Evolutionary conservation across 2,888 invertebrate genomes (phyloP), one percentile per base, ranked within the genome.

Genomic region (Alloplasta piceator): DNA sequence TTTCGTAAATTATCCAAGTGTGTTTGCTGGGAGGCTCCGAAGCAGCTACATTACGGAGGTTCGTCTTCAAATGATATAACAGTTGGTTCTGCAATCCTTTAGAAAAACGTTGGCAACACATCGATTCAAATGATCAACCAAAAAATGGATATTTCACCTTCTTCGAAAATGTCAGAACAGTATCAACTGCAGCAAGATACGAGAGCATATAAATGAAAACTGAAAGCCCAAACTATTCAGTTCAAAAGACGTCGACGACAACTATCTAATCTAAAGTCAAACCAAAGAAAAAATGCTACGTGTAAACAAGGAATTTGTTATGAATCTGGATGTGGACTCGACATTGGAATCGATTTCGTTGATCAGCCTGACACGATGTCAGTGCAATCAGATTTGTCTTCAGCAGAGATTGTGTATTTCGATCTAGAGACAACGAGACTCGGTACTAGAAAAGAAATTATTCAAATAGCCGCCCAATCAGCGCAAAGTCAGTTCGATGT

Each of bases 11-110:
- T n/a, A n/a, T n/a, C n/a, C n/a, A n/a, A n/a, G n/a, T n/a, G n/a
- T n/a, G n/a, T n/a, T n/a, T n/a, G 0, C n/a, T n/a, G n/a, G n/a
- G n/a, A 38, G 6, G 66, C 75, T 78, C 83, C 85, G 5, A 80
- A 85, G 52, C 71, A 67, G 36, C 50, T 75, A 5, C 83, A 82
- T 73, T 84, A 83, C 55, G 82, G 82, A 10, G 80, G 83, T 10
- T 83, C 84, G n/a, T 67, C 61, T 5, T 83, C 84, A 0, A 77
- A 71, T 66, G 74, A 83, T 48, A 78, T 83, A 55, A 56, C 82
- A 72, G 77, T 84, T 5, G 41, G 73, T 48, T 36, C 81, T 9
- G 83, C 79, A 7, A 72, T 82, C 0, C 48, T 83, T 14, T 70
- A 82, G 10, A 77, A 80, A 70, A 84, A 84, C 66, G 10, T 82